These are phyloP conservation scores for Cydia pomonella DNA, from an alignment of 1,140 invertebrate genomes.

Conservation along the genomic window DNA sequence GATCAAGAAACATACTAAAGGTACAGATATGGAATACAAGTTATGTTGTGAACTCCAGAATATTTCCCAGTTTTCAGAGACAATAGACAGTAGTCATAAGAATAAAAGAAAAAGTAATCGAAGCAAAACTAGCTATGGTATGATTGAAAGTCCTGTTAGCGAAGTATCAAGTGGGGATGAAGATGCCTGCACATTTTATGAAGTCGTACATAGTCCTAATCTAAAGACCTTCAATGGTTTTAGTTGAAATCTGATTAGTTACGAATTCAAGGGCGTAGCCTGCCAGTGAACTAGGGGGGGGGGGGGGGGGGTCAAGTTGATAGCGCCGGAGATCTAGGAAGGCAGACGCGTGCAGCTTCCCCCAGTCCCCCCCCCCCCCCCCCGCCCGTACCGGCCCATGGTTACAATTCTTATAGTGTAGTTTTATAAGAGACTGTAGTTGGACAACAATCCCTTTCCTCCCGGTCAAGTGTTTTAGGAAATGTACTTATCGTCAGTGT, in stretches of 20 bases:
- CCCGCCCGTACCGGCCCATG: too few relatives aligned
- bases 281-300: too few relatives aligned
- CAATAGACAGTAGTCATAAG: neutral
- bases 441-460: too few relatives aligned
- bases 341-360: too few relatives aligned
- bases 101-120: neutral
- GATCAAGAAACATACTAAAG: constrained; percentile 10
- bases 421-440: too few relatives aligned
- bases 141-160: neutral
- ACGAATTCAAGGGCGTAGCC: too few relatives aligned
- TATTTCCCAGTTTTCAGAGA: constrained; percentile 7
- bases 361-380: too few relatives aligned
- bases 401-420: too few relatives aligned
- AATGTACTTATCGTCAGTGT: too few relatives aligned
- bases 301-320: too few relatives aligned
- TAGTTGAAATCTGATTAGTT: neutral
- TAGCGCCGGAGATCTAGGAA: too few relatives aligned
- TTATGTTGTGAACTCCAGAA: constrained; percentile 22
- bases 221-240: neutral
- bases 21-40: constrained; percentile 23
- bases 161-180: constrained; percentile 2
- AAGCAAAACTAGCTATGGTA: neutral
- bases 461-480: too few relatives aligned
- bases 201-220: constrained; percentile 20
- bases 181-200: neutral